Conservation (phyloP, 2,113 vertebrate genomes). For the Crocuta crocuta region DNA sequence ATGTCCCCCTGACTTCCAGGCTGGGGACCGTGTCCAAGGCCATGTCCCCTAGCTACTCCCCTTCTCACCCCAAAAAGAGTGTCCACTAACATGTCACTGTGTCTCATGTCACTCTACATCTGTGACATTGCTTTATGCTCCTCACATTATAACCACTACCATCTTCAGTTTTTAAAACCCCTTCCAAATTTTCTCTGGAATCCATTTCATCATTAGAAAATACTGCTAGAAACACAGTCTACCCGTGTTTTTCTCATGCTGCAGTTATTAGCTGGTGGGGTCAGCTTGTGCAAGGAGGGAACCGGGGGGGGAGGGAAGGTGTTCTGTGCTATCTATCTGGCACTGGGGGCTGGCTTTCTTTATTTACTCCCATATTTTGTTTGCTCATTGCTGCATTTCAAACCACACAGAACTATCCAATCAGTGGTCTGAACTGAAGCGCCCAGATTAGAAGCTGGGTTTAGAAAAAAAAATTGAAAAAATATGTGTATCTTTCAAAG, state of each 20-base stretch:
- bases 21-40: background rate
- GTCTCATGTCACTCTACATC: fast-evolving
- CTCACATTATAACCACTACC: background rate
- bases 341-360: background rate
- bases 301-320: fast-evolving
- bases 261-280: background rate
- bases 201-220: background rate
- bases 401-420: background rate
- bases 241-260: background rate
- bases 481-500: background rate
- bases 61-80: background rate
- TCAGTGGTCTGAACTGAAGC: background rate
- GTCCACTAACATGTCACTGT: background rate
- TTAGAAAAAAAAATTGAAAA: background rate
- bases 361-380: background rate
- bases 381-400: background rate
- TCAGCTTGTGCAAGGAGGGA: fast-evolving
- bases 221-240: background rate
- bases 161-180: background rate
- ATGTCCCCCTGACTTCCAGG: fast-evolving
- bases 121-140: fast-evolving
- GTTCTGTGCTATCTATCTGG: background rate
- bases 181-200: background rate
- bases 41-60: fast-evolving
- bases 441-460: background rate